Base-by-base conservation (phyloP, 2,888 invertebrate species). In the Melangyna quadrimaculata region DNA sequence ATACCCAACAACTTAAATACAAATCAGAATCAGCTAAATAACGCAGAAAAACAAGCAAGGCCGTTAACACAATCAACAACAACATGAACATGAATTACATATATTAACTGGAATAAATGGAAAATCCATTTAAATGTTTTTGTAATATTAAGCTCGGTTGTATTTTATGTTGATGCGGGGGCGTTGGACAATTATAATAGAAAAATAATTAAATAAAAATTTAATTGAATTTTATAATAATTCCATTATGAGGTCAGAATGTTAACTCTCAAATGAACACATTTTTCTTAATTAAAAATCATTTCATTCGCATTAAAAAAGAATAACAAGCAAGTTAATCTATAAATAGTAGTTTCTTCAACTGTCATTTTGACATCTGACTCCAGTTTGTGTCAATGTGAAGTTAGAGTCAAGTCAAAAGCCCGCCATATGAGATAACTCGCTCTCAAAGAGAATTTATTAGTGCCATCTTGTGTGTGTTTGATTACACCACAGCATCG, bases 401-500 rank as follows among this genome's bases (percentile, higher is more conserved):
- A 22, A 37, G 14, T 24, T 37, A 53, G 53, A 45, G 65, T 14
- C 43, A 45, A 19, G 8, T 32, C 14, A 32, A 35, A 67, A 77
- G 19, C 43, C 29, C n/a, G n/a, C n/a, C n/a, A n/a, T n/a, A 59
- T 72, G 77, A 51, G 61, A 77, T 69, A 77, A 77, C 59, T 61
- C 14, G 45, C 45, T 61, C 14, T 55, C 45, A 72, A 37, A 78
- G 48, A 40, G 48, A 73, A 73, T 78, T 78, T 78, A 78, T 83
- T 61, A 37, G 48, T 35, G 53, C 53, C 78, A 73, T 82, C 61
- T 73, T 27, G 65, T 45, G 82, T 63, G 10, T 45, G 82, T 63
- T 10, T 29, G 73, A 78, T 83, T 83, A 78, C n/a, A 65, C 37
- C 27, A 22, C 73, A 69, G 27, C 78, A 82, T 83, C 82, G 73